Conservation (phyloP, 1,140 invertebrate genomes). For the Euborellia annulipes region DNA sequence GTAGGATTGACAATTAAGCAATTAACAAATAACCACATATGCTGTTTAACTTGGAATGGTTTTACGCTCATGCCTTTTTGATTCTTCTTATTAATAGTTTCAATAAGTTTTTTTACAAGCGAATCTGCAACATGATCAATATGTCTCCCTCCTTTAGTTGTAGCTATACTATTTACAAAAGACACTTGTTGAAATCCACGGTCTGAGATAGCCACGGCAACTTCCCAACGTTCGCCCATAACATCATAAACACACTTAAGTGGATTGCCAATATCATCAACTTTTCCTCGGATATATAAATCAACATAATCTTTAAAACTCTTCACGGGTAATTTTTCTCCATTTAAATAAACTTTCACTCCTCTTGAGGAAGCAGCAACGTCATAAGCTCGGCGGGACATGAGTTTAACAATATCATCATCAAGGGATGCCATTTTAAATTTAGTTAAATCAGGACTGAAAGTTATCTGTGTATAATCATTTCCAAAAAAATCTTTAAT, state of each 20-base stretch:
- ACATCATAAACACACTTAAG: conserved; percentile 80
- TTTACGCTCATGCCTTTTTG: conserved; percentile 67
- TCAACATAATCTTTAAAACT: conserved; percentile 96
- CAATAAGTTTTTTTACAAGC: conserved; percentile 73
- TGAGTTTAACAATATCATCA: conserved; percentile 85
- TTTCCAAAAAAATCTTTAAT: conserved; percentile 55
- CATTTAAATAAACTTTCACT: conserved; percentile 91
- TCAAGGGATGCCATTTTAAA: conserved; percentile 93
- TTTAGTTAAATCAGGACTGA: conserved; percentile 86
- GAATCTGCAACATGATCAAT: conserved; percentile 89
- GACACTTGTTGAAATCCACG: conserved; percentile 95
- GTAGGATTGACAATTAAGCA: conserved; percentile 98
- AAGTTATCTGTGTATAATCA: conserved; percentile 93
- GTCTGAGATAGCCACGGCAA: conserved; percentile 80
- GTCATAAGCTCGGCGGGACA: conserved; percentile 90
- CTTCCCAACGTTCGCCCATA: conserved; percentile 84
- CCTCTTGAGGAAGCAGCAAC: conserved; percentile 78
- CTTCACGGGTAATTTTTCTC: conserved; percentile 70
- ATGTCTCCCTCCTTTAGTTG: conserved; percentile 95
- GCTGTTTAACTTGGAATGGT: conserved; percentile 90
- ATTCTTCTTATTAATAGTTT: conserved; percentile 90
- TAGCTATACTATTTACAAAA: conserved; percentile 99
- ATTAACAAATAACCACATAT: conserved; percentile 97
- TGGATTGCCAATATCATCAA: conserved; percentile 64
- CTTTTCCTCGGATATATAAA: conserved; percentile 68